These are phyloP conservation scores for Phyllotreta striolata DNA, from an alignment of 2,888 invertebrate species.

Conservation along the genomic window DNA sequence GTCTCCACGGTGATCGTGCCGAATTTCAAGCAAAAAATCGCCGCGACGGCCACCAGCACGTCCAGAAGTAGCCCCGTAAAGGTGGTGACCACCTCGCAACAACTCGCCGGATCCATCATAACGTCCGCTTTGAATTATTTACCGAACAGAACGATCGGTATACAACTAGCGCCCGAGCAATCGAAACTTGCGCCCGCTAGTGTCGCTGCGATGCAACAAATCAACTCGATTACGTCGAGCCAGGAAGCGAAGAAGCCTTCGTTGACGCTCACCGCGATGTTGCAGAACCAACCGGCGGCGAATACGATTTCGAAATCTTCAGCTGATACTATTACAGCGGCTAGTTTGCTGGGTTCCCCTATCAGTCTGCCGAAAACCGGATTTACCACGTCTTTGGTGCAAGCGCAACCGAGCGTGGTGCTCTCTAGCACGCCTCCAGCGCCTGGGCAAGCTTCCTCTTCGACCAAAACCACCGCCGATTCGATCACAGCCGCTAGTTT, in stretches of 20 bases:
- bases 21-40: constrained; percentile 53
- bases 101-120: constrained; percentile 27
- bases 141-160: constrained; percentile 45
- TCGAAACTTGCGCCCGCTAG: constrained; percentile 52
- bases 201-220: constrained; percentile 40
- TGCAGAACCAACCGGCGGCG: constrained; percentile 61
- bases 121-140: constrained; percentile 46
- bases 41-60: constrained; percentile 40
- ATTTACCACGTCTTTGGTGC: constrained; percentile 56
- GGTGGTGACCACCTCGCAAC: constrained; percentile 27
- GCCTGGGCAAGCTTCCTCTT: constrained; percentile 58
- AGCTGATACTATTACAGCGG: constrained; percentile 59
- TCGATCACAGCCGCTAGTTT: constrained; percentile 60
- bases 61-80: constrained; percentile 36
- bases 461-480: constrained; percentile 51
- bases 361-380: constrained; percentile 55
- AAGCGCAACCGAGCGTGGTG: constrained; percentile 56
- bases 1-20: constrained; percentile 53
- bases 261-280: constrained; percentile 60
- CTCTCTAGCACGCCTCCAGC: constrained; percentile 51
- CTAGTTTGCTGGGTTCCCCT: constrained; percentile 58
- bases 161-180: constrained; percentile 55
- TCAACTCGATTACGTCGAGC: constrained; percentile 21
- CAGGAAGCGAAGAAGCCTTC: constrained; percentile 51
- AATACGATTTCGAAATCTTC: constrained; percentile 58